Conservation (phyloP, 1,140 invertebrate species). For the Drosophila orena region DNA sequence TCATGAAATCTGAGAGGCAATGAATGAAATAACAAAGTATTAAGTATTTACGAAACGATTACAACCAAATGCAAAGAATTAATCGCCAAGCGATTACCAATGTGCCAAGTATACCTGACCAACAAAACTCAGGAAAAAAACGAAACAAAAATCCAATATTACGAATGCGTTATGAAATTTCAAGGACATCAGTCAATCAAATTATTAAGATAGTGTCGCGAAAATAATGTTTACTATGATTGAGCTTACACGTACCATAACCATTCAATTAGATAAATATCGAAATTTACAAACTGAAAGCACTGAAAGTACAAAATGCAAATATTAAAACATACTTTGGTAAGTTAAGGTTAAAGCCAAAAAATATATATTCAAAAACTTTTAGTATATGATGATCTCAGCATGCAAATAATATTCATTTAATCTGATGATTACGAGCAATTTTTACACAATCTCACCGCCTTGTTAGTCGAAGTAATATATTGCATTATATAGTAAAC, state of each 20-base stretch:
- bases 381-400: constrained; percentile 31
- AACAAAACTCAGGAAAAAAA: constrained; percentile 27
- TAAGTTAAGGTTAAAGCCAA: constrained; percentile 67
- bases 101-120: constrained; percentile 43
- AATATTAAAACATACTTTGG: constrained; percentile 56
- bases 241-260: constrained; percentile 19
- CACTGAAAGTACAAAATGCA: constrained; percentile 34
- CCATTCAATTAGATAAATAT: constrained; percentile 22
- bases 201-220: constrained; percentile 40
- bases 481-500: too few relatives aligned
- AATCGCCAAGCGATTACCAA: constrained; percentile 1
- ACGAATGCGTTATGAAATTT: constrained; percentile 24
- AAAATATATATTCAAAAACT: constrained; percentile 10
- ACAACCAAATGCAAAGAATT: constrained; percentile 28
- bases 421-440: constrained; percentile 7
- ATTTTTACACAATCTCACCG: background rate
- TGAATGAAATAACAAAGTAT: constrained; percentile 28
- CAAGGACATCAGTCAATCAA: constrained; percentile 29
- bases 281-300: constrained; percentile 45
- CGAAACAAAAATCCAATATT: constrained; percentile 15
- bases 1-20: constrained; percentile 15
- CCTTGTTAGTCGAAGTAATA: background rate
- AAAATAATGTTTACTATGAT: constrained; percentile 11
- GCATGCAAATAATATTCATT: constrained; percentile 1
- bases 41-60: constrained; percentile 23